Conservation (phyloP, 2,888 invertebrate genomes). For the Rhamnusium bicolor region DNA sequence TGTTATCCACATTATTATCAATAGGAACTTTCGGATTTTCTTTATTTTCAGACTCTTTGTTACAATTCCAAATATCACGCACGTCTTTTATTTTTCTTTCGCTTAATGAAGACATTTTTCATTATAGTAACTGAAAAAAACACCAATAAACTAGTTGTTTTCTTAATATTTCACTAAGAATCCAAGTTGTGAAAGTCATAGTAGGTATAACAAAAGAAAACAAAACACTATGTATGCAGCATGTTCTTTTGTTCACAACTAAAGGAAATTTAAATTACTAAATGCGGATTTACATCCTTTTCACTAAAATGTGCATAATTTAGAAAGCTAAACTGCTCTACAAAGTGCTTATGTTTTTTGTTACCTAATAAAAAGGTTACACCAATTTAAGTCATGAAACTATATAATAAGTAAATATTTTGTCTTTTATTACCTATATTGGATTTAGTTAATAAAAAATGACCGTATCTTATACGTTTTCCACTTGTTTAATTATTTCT, state of each 20-base stretch:
- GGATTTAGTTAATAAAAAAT: slow-evolving; percentile 20
- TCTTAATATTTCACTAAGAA: slow-evolving; percentile 1
- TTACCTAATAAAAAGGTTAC: slow-evolving; percentile 36
- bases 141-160: slow-evolving; percentile 11
- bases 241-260: slow-evolving; percentile 56
- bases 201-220: slow-evolving; percentile 47
- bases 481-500: not conserved
- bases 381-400: slow-evolving; percentile 25
- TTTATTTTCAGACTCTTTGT: slow-evolving; percentile 57
- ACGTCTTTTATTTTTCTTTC: slow-evolving; percentile 85
- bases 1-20: slow-evolving; percentile 73
- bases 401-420: slow-evolving; percentile 1
- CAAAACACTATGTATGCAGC: slow-evolving; percentile 46
- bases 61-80: slow-evolving; percentile 74
- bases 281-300: slow-evolving; percentile 55
- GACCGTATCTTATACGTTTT: not conserved
- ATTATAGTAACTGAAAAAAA: slow-evolving; percentile 57
- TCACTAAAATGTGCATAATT: slow-evolving; percentile 55
- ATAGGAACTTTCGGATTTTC: slow-evolving; percentile 70
- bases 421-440: slow-evolving; percentile 22
- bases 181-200: slow-evolving; percentile 45
- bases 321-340: slow-evolving; percentile 52
- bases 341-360: slow-evolving; percentile 42
- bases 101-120: slow-evolving; percentile 75
- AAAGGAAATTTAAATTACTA: slow-evolving; percentile 54